phyloP scores from a whole-genome alignment of 2,797 vertebrate species.

The Sandelia bainsii region DNA sequence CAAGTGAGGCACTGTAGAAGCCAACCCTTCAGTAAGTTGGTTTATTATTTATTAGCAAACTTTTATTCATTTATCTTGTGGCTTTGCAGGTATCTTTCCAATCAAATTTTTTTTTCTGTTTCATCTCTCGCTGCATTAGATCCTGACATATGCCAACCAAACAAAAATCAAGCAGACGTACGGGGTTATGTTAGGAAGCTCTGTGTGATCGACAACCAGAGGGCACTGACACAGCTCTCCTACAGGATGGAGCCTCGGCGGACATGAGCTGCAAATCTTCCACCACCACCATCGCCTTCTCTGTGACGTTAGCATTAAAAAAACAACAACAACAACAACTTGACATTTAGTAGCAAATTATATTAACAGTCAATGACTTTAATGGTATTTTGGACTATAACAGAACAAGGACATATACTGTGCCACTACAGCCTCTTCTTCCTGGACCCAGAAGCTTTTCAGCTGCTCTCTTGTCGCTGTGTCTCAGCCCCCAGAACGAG shows the following conservation, averaged over 20 bases:
- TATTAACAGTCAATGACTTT: slow-evolving; percentile 49
- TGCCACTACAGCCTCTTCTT: slow-evolving; percentile 71
- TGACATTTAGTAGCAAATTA: slow-evolving; percentile 70
- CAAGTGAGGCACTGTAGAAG: slow-evolving; percentile 95
- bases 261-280: slow-evolving; percentile 81
- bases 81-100: not conserved
- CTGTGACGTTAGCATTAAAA: slow-evolving; percentile 57
- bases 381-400: slow-evolving; percentile 44
- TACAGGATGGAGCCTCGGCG: slow-evolving; percentile 95
- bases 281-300: slow-evolving; percentile 72
- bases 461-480: slow-evolving; percentile 61
- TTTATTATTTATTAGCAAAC: not conserved
- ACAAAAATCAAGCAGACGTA: slow-evolving; percentile 97
- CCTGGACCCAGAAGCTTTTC: slow-evolving; percentile 48
- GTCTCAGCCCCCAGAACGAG: slow-evolving; percentile 52
- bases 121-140: slow-evolving; percentile 77
- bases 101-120: not conserved
- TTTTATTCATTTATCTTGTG: not conserved
- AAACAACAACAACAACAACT: slow-evolving; percentile 19
- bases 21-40: slow-evolving; percentile 94
- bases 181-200: slow-evolving; percentile 96
- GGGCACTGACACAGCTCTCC: slow-evolving; percentile 97
- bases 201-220: slow-evolving; percentile 98
- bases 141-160: slow-evolving; percentile 92
- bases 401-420: slow-evolving; percentile 63